A percentile compares a stretch with the other conserved stretches of the same genome.
phyloP scores from a whole-genome alignment of 2,113 vertebrate genomes.

The Tympanuchus pallidicinctus region DNA sequence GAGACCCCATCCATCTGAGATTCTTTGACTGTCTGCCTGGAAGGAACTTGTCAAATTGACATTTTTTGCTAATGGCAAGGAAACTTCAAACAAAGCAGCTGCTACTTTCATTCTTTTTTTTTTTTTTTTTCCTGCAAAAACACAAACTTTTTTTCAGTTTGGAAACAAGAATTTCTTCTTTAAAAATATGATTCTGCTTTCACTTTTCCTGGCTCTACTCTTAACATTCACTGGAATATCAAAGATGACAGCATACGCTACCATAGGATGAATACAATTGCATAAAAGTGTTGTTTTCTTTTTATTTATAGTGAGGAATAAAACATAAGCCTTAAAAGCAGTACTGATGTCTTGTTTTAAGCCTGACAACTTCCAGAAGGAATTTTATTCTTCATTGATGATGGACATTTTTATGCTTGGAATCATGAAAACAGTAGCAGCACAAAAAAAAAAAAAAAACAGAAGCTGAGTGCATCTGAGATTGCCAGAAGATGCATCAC shows the following conservation, averaged over 20 bases:
- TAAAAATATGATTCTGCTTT: background rate
- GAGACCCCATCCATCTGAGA: slow-evolving; percentile 42
- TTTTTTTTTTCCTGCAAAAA: background rate
- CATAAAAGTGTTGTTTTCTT: no score
- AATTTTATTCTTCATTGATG: no score
- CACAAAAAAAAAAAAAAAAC: no score
- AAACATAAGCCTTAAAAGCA: no score
- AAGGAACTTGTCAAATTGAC: slow-evolving; percentile 59
- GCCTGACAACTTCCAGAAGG: no score
- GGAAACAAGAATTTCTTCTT: background rate
- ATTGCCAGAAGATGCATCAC: background rate
- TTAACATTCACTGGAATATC: background rate
- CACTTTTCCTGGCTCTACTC: background rate
- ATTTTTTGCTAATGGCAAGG: slow-evolving; percentile 43
- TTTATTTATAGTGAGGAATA: no score
- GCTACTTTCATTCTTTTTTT: background rate
- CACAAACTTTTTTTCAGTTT: background rate
- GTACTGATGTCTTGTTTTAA: no score
- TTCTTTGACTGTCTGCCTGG: slow-evolving; percentile 49
- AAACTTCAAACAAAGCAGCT: slow-evolving; percentile 42
- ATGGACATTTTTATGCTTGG: no score
- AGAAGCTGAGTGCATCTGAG: background rate
- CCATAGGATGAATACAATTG: background rate
- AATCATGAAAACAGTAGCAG: no score
- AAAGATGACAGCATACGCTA: background rate